These are phyloP conservation scores for Penelope pileata DNA, from an alignment of 2,113 vertebrate species.

Conservation along the genomic window DNA sequence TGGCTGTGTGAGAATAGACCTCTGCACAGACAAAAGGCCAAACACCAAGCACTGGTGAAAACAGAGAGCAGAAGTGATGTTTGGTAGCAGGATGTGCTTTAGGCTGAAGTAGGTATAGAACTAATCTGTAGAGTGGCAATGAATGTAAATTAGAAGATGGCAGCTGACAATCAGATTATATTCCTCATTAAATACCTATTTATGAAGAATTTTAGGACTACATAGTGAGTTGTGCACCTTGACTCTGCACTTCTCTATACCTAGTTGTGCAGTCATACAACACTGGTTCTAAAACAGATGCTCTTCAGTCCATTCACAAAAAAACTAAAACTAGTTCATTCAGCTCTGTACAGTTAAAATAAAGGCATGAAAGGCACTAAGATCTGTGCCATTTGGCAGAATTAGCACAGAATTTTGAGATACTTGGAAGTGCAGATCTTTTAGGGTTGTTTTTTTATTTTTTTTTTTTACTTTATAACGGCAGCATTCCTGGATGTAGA, in stretches of 20 bases:
- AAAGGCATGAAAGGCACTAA: background rate
- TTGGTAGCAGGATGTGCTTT: background rate
- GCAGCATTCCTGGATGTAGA: background rate
- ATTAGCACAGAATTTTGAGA: background rate
- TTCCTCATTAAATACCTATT: background rate
- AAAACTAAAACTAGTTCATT: background rate
- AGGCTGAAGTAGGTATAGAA: background rate
- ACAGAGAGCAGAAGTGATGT: background rate
- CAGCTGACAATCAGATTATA: background rate
- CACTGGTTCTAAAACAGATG: background rate
- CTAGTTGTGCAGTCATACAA: fast-evolving
- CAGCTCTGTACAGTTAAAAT: background rate
- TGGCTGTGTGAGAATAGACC: background rate
- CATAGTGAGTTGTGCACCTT: background rate
- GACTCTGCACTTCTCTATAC: background rate
- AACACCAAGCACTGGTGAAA: background rate
- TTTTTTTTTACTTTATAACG: background rate
- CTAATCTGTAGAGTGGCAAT: background rate
- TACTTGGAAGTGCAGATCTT: background rate
- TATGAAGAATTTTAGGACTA: background rate
- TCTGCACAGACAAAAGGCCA: background rate
- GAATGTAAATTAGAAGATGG: background rate
- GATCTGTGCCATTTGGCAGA: background rate
- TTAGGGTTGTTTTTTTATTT: background rate
- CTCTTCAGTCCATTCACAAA: background rate